phyloP scores from a whole-genome alignment of 2,797 vertebrate species.

The Leuciscus waleckii region DNA sequence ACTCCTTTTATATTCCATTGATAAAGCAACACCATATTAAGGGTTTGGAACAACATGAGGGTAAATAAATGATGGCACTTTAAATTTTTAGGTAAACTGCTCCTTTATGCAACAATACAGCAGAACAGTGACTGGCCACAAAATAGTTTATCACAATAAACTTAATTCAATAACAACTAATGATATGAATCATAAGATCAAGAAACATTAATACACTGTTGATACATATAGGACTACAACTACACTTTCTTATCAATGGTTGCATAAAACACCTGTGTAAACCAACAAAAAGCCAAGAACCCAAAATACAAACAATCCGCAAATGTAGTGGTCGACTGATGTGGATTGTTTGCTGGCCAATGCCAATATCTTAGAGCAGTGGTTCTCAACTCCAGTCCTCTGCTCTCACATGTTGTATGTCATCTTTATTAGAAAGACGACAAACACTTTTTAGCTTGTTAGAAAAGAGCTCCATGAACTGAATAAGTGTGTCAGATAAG shows the following conservation, averaged over 20 bases:
- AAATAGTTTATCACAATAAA: constrained; percentile 2
- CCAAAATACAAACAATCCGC: background rate
- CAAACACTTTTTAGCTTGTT: background rate
- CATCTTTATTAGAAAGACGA: background rate
- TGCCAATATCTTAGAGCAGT: constrained; percentile 1
- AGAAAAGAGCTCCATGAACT: background rate
- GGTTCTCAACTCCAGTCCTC: background rate
- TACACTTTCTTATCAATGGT: background rate
- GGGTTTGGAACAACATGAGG: background rate
- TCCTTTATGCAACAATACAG: background rate
- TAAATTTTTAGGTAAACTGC: background rate
- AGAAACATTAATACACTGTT: background rate
- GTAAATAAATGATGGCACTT: background rate
- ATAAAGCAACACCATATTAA: background rate
- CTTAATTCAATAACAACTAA: constrained; percentile 21
- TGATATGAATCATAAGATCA: background rate
- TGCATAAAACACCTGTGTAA: constrained; percentile 2
- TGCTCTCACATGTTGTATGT: background rate
- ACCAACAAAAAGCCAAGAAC: background rate
- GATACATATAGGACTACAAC: background rate
- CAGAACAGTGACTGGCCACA: background rate
- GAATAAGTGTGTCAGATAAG: background rate
- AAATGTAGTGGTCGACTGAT: constrained; percentile 15
- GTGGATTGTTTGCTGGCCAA: background rate
- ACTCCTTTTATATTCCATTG: background rate